Evolutionary conservation across 2,113 vertebrate species (phyloP), one percentile per base, ranked within the genome.

Genomic region (Aspiorhynchus laticeps): DNA sequence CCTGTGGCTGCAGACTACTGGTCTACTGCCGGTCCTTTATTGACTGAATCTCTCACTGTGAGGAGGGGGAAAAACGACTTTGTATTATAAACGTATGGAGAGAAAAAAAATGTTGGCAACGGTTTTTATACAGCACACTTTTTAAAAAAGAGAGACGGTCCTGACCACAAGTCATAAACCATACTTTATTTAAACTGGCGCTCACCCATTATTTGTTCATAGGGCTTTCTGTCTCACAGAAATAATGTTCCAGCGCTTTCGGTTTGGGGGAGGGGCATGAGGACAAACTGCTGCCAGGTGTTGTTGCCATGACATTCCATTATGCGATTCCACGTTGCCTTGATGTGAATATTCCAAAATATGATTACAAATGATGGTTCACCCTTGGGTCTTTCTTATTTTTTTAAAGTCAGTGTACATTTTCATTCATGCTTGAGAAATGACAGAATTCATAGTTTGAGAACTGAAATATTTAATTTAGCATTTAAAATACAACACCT

Each of bases 151-250:
- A 93, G 96, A 96, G 96, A 97, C 95, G 95, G 96, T 97, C 97
- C 95, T 97, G 95, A 98, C 97, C 97, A 89, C 96, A 97, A 95
- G 96, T 97, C 96, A 96, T 95, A 97, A 98, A 97, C 96, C 96
- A 76, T 96, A 96, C 96, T 94, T 96, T 98, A 97, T 97, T 98
- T 97, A 97, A 95, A 95, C 96, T 98, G 97, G 97, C 97, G 87
- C 92, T 91, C 90, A 90, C 95, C 96, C 96, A 97, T 96, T 96
- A 96, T 97, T 98, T 97, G 96, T 97, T 97, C 97, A 97, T 96
- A 96, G 96, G 96, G 95, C 97, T 97, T 97, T 97, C 96, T 96
- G 94, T 97, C 97, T 98, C 96, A 96, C 93, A 95, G 95, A 97
- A 97, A 97, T 95, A 83, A 95, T 93, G 94, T 97, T 97, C 96